Base-by-base conservation (phyloP, 2,888 invertebrate species). In the Cyrtodaria siliqua region DNA sequence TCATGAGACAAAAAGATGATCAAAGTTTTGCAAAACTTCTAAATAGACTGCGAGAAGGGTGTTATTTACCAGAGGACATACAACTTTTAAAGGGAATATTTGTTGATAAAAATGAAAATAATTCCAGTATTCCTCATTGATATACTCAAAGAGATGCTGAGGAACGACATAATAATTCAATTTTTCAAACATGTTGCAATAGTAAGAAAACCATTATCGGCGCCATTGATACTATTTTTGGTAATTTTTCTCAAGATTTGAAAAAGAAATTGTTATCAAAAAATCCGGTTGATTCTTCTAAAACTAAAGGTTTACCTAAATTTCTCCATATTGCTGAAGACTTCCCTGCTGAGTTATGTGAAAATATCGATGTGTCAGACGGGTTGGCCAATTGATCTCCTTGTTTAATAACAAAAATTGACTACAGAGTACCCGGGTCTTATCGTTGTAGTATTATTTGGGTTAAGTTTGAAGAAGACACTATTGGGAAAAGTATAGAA, bases 1-100 rank as follows among this genome's bases (percentile, higher is more conserved):
- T 52, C n/a, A 82, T 82, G 82, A n/a, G 79, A 33, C 82, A 79
- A 42, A 79, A 79, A 60, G 77, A 80, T 64, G 67, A 70, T 24
- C 4, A 24, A n/a, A 18, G 52, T n/a, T 82, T 79, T 77, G 82
- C 82, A 20, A 24, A 70, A 18, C 49, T 82, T 1, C 38, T 82
- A 18, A 82, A 82, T 53, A 53, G 79, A 42, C 29, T 82, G 24
- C 55, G 82, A 47, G 62, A 73, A 23, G 24, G 24, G 4, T n/a
- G n/a, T n/a, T n/a, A n/a, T n/a, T n/a, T n/a, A n/a, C n/a, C n/a
- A n/a, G n/a, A n/a, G n/a, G n/a, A n/a, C n/a, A n/a, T n/a, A n/a
- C n/a, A n/a, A n/a, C n/a, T n/a, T n/a, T n/a, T n/a, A n/a, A n/a
- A n/a, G n/a, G n/a, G n/a, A n/a, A n/a, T n/a, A n/a, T n/a, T n/a